A percentile compares a stretch with the other conserved stretches of the same genome.
phyloP scores from a whole-genome alignment of 1,140 invertebrate genomes.

The Papilio aristodemus region DNA sequence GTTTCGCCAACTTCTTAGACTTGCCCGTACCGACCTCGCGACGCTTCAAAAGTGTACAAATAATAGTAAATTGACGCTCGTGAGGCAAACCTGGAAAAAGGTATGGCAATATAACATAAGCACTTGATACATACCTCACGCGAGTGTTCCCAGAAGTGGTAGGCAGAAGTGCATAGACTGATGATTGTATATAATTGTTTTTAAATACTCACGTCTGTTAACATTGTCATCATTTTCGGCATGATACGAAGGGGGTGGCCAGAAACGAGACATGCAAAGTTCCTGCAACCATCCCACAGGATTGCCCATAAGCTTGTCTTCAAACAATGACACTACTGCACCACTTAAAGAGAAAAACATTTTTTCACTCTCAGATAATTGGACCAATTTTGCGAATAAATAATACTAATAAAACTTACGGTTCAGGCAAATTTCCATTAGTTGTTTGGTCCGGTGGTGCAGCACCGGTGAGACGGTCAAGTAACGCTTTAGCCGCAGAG shows the following conservation, averaged over 20 bases:
- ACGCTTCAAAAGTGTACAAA: conserved; percentile 92
- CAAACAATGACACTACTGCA: conserved; percentile 76
- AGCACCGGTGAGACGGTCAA: conserved; percentile 85
- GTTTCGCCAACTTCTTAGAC: conserved; percentile 97
- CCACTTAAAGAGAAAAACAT: conserved; percentile 47
- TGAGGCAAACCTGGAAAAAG: conserved; percentile 90
- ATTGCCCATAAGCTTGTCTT: conserved; percentile 90
- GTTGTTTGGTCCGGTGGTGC: conserved; percentile 69
- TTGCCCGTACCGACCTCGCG: conserved; percentile 92
- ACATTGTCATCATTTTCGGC: conserved; percentile 89
- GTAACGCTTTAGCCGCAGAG: conserved; percentile 92
- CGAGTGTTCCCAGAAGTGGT: too few species aligned
- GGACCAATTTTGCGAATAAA: neutral
- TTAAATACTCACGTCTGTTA: conserved; percentile 63
- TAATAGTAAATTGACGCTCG: conserved; percentile 95
- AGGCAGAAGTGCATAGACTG: too few species aligned
- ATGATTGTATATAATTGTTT: neutral
- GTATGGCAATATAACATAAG: neutral
- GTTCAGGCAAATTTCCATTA: conserved; percentile 73
- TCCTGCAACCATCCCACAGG: conserved; percentile 98
- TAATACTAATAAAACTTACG: conserved; percentile 53
- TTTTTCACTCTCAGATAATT: neutral
- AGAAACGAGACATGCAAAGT: conserved; percentile 96
- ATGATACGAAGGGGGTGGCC: conserved; percentile 96
- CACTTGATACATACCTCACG: too few species aligned